These are phyloP conservation scores for Megalonaias nervosa DNA, from an alignment of 1,140 invertebrate species.

Conservation along the genomic window DNA sequence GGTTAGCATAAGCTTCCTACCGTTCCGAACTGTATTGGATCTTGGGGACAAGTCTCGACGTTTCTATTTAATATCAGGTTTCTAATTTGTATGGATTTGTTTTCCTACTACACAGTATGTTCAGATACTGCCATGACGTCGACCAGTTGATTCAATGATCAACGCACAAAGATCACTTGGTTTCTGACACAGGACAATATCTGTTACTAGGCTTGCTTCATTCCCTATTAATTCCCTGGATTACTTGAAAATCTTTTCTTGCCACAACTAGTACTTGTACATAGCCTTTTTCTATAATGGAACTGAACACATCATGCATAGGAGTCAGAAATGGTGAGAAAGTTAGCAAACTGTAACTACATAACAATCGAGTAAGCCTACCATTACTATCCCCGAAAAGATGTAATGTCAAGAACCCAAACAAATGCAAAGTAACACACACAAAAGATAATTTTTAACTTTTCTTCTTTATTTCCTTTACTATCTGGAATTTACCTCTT, in stretches of 20 bases:
- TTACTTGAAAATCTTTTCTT: background rate
- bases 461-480: background rate
- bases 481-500: background rate
- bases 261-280: constrained; percentile 6
- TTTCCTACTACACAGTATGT: background rate
- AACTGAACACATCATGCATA: constrained; percentile 18
- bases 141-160: constrained; percentile 22
- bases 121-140: constrained; percentile 3
- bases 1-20: too few species aligned
- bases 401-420: constrained; percentile 3
- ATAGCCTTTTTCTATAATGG: constrained; percentile 1
- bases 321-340: constrained; percentile 22
- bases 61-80: too few species aligned
- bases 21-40: too few species aligned
- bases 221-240: background rate
- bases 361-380: background rate
- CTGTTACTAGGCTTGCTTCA: background rate
- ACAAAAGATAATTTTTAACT: background rate
- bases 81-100: constrained; percentile 1
- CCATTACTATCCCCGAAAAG: constrained; percentile 22
- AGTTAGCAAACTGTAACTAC: too few species aligned
- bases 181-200: background rate
- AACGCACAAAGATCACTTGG: constrained; percentile 10
- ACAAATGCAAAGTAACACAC: constrained; percentile 6
- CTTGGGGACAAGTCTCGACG: too few species aligned